Evolutionary conservation across 2,888 invertebrate species (phyloP).

Genomic region (Cosmopolites sordidus): DNA sequence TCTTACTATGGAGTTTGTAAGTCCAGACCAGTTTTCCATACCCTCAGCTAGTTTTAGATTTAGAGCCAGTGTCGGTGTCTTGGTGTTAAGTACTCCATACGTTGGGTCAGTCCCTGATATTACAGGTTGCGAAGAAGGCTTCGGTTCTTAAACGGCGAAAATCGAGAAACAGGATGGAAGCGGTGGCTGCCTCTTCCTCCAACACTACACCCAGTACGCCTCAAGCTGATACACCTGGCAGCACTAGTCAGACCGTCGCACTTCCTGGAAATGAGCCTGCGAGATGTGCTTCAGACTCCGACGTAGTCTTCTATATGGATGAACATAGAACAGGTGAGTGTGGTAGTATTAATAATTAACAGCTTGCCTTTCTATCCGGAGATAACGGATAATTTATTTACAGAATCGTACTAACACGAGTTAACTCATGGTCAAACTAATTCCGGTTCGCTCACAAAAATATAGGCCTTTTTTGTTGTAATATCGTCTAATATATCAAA

Average conservation of each 20-base stretch:
- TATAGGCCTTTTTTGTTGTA: too few species aligned
- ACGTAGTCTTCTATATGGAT: conserved; percentile 63
- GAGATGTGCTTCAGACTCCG: conserved; percentile 57
- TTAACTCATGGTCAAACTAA: too few species aligned
- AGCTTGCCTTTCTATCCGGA: too few species aligned
- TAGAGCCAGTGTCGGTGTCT: conserved; percentile 47
- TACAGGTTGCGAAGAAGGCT: conserved; percentile 70
- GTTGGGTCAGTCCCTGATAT: conserved; percentile 64
- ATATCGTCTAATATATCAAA: too few species aligned
- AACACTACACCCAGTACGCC: conserved; percentile 35
- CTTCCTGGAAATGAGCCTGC: conserved; percentile 31
- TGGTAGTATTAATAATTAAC: too few species aligned
- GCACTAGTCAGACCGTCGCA: not conserved
- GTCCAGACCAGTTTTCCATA: conserved; percentile 1
- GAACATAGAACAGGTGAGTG: conserved; percentile 58
- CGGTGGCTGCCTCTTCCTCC: conserved; percentile 35
- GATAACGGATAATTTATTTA: too few species aligned
- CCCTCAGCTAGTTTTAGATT: conserved; percentile 1
- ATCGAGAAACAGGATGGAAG: conserved; percentile 63
- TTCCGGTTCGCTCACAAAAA: too few species aligned
- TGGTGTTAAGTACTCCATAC: conserved; percentile 48
- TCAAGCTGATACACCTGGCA: conserved; percentile 32
- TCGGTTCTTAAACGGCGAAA: conserved; percentile 68
- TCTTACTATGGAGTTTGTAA: not conserved
- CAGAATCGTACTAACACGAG: too few species aligned